A percentile compares a stretch with the other conserved stretches of the same genome.
phyloP scores from a whole-genome alignment of 2,113 vertebrate species.

The Calidris pygmaea region DNA sequence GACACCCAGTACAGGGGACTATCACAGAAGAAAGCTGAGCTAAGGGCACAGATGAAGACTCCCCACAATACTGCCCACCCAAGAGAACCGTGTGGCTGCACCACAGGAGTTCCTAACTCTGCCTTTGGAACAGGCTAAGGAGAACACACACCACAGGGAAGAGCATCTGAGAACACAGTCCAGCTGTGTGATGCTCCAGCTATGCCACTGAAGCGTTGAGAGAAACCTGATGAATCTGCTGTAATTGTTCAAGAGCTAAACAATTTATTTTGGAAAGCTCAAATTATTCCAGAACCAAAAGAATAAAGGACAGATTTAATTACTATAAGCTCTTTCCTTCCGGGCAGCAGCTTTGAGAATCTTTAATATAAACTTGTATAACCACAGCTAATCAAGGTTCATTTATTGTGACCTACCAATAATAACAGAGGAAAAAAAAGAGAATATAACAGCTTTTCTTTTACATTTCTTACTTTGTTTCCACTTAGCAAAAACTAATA shows the following conservation, averaged over 20 bases:
- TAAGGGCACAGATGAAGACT: not conserved
- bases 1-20: not conserved
- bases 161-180: not conserved
- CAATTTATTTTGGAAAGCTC: not conserved
- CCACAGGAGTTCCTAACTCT: not conserved
- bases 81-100: accelerated
- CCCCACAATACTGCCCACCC: too few species aligned
- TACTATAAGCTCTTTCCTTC: not conserved
- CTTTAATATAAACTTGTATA: not conserved
- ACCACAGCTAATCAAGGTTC: not conserved
- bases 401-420: not conserved
- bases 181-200: not conserved
- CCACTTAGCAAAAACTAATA: not conserved
- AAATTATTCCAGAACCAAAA: not conserved
- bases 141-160: not conserved
- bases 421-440: not conserved
- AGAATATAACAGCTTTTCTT: not conserved
- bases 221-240: not conserved
- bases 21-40: not conserved
- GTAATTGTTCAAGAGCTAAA: not conserved
- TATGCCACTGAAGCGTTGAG: not conserved
- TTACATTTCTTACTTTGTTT: not conserved
- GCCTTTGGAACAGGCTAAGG: not conserved
- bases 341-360: not conserved
- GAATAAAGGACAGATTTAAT: not conserved